These are phyloP conservation scores for Adelges cooleyi DNA, from an alignment of 1,140 invertebrate genomes.

Conservation along the genomic window DNA sequence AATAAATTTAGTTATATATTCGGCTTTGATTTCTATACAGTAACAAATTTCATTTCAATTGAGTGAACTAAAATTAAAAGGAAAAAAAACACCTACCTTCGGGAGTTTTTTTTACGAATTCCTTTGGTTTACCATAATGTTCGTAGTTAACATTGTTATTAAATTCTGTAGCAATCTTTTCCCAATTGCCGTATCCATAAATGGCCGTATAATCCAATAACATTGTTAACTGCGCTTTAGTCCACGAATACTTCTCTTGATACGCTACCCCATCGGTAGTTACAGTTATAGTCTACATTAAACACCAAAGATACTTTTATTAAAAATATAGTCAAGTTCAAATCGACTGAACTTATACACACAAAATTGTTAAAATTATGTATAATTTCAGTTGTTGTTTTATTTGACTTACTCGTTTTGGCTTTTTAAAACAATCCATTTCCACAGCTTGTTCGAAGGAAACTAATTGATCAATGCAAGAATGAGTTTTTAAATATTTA, in stretches of 20 bases:
- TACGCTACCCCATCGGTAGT: no score
- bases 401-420: no score
- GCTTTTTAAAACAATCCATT: constrained; percentile 5
- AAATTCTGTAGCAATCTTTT: constrained; percentile 5
- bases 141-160: background rate
- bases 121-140: background rate
- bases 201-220: constrained; percentile 1
- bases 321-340: no score
- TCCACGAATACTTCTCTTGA: background rate
- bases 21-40: background rate
- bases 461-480: background rate
- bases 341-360: no score
- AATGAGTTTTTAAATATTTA: background rate
- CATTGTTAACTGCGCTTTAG: background rate
- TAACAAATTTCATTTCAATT: background rate
- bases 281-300: no score
- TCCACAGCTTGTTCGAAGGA: background rate
- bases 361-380: no score
- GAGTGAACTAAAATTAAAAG: background rate
- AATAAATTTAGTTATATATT: background rate
- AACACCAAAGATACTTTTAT: no score
- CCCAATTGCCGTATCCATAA: constrained; percentile 11
- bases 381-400: no score
- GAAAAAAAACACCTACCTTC: background rate
- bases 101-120: background rate